Evolutionary conservation across 2,888 invertebrate species (phyloP), one percentile per base, ranked within the genome.

Genomic region (Epirrhoe tristata): DNA sequence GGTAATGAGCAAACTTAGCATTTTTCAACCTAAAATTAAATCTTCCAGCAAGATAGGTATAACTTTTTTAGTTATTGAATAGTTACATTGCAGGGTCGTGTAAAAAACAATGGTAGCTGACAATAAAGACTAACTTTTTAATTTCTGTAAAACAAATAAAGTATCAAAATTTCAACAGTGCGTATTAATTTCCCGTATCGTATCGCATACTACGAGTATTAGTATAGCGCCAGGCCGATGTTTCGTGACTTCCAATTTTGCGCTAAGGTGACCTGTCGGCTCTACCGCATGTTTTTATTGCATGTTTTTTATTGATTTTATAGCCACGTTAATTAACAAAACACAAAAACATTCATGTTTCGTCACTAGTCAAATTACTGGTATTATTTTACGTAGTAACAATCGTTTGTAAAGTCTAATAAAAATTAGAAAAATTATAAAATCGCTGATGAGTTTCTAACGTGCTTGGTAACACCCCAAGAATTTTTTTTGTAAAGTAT

Each of bases 251-350:
- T 72, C 67, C 71, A 73, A 69, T 65, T 65, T 66, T 66, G 58
- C 39, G 59, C 24, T 43, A 52, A 81, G 81, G 82, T 82, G 80
- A 82, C 81, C 81, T 75, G 71, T 78, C 74, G 74, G 76, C 80
- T 76, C 68, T 67, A 68, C 71, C 73, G 73, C 64, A 51, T 67
- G 67, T 73, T 77, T 77, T 78, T 73, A 48, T 48, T 14, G 14
- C 14, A 1, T 6, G 14, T 6, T 48, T 48, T 48, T 48, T 48
- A 16, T 16, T 43, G 2, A 43, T 43, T 12, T 43, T 43, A 43
- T 48, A 1, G 6, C 48, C 16, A 48, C 48, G 16, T 48, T 48
- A 14, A 7, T 48, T 48, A 12, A 16, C 16, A 48, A 48, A 48
- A 16, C 16, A 48, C 7, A 14, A 16, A 48, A 16, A 12, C 16